Base-by-base conservation (phyloP, 2,888 invertebrate species). In the Phyto melanocephala region DNA sequence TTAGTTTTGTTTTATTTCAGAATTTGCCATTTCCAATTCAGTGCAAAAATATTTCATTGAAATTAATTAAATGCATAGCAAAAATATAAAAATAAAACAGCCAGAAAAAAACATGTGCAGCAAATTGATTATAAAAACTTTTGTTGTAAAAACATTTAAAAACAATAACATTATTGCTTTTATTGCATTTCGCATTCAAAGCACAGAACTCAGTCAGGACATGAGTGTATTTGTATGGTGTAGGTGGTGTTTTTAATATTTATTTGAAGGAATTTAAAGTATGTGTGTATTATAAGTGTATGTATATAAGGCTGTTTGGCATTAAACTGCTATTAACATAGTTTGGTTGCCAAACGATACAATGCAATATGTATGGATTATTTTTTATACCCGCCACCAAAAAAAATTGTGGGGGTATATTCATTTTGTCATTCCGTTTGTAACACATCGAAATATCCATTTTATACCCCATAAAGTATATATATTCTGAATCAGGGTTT, bases 71-170 rank as follows among this genome's bases (percentile, higher is more conserved):
- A 79, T 22, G 58, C 52, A 71, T 22, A 22, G 5, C 28, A 17
- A 28, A 40, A 62, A 28, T 35, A 28, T 8, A 28, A 17, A 6
- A 40, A 72, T 28, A 58, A 47, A 35, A 40, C 6, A 40, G 6
- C n/a, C n/a, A n/a, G n/a, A 70, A 47, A 33, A 65, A 11, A 6
- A 40, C 10, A 40, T 24, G 50, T 54, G 5, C 56, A 58, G 52
- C 33, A 74, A 79, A 79, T 79, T 67, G 79, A 60, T 79, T 67
- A 67, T 72, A 72, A 60, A 52, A 72, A 79, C 47, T 68, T 65
- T 72, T 35, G 65, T 37, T 72, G 79, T 72, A 60, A 72, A 72
- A 72, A 67, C 60, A 79, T 79, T 56, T 72, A 58, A 72, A 72
- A 72, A 50, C 58, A 79, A 67, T 79, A 74, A 52, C 52, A 60